These are phyloP conservation scores for Artibeus lituratus DNA, from an alignment of 2,797 vertebrate genomes.

Conservation along the genomic window DNA sequence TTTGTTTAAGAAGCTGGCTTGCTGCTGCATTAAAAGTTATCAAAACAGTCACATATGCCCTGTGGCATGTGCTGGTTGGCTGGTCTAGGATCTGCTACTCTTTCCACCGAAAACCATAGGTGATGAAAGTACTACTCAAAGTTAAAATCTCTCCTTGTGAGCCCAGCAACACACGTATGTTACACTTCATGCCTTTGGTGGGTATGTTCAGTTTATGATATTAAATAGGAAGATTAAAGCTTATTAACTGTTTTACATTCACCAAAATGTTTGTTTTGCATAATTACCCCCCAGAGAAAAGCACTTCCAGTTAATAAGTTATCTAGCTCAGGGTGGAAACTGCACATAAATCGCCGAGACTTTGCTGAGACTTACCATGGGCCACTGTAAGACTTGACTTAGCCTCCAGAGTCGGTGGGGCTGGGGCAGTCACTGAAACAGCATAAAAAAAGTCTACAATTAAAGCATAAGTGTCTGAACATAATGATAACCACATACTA, in stretches of 20 bases:
- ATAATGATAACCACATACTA: not conserved
- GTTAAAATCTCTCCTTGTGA: not conserved
- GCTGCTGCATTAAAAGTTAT: slow-evolving; percentile 63
- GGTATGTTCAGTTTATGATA: not conserved
- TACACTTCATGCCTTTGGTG: not conserved
- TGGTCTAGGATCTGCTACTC: not conserved
- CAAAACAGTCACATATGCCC: slow-evolving; percentile 66
- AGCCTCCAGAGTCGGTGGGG: slow-evolving; percentile 18
- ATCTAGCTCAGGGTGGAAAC: slow-evolving; percentile 12
- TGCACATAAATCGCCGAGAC: not conserved
- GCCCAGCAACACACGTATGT: not conserved
- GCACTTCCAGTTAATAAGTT: slow-evolving; percentile 64
- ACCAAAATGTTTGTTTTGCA: not conserved
- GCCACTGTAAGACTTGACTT: slow-evolving; percentile 50
- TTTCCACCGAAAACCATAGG: not conserved
- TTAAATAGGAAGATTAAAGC: not conserved
- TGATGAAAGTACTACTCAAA: not conserved
- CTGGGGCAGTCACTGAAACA: slow-evolving; percentile 57
- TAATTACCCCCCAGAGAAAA: not conserved
- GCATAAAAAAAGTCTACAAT: not conserved
- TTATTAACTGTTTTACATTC: not conserved
- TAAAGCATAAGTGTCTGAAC: not conserved
- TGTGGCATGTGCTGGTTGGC: slow-evolving; percentile 55
- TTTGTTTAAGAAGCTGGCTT: slow-evolving; percentile 58
- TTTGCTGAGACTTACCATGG: slow-evolving; percentile 60